Conservation (phyloP, 2,797 vertebrate genomes). For the Syncerus caffer region DNA sequence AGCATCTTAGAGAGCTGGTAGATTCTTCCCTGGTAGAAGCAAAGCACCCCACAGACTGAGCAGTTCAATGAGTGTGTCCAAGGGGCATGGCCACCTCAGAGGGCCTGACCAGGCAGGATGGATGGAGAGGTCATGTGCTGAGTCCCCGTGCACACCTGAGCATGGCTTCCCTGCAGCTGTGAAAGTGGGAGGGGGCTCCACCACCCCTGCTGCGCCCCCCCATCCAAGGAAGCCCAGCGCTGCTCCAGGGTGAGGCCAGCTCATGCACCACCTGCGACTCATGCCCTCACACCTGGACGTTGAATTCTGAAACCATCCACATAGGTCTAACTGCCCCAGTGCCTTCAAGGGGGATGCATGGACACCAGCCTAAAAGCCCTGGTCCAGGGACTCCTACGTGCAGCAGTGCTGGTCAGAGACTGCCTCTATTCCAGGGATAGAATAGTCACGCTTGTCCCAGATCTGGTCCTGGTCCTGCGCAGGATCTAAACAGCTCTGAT, state of each 20-base stretch:
- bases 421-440: not conserved
- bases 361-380: not conserved
- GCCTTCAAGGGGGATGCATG: not conserved
- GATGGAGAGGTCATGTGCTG: not conserved
- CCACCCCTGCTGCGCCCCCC: not conserved
- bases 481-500: not conserved
- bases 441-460: not conserved
- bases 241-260: not conserved
- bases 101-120: not conserved
- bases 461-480: not conserved
- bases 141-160: too few species aligned
- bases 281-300: rapidly evolving
- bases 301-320: not conserved
- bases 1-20: not conserved
- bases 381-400: not conserved
- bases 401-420: not conserved
- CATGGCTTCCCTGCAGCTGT: not conserved
- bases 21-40: not conserved
- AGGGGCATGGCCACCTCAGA: not conserved
- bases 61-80: not conserved
- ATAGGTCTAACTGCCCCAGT: not conserved
- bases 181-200: not conserved
- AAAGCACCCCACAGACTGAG: not conserved
- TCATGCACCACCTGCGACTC: not conserved
- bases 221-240: not conserved